phyloP scores from a whole-genome alignment of 2,888 invertebrate genomes.

The Drosophila testacea region DNA sequence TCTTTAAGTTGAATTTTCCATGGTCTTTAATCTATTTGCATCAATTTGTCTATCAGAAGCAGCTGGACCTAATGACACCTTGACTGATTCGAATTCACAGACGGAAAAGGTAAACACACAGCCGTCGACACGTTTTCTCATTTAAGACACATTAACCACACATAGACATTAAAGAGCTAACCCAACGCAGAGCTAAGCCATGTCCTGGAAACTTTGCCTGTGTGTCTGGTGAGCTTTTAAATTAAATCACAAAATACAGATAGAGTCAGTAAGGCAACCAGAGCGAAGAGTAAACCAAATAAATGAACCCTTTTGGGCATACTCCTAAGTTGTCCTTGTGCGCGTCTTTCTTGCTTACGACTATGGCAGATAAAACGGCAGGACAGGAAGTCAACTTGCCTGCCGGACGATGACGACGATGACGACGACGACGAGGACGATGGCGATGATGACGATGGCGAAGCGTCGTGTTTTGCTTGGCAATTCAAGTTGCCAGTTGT shows the following conservation, averaged over 20 bases:
- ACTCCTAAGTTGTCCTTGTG: conserved; percentile 65
- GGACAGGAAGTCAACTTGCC: conserved; percentile 76
- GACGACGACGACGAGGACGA: conserved; percentile 10
- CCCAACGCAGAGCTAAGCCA: conserved; percentile 28
- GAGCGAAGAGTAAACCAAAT: conserved; percentile 69
- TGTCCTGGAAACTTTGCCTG: conserved; percentile 36
- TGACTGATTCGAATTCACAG: conserved; percentile 45
- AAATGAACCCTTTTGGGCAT: conserved; percentile 77
- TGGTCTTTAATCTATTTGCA: conserved; percentile 32
- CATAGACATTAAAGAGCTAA: conserved; percentile 19
- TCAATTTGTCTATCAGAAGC: conserved; percentile 22
- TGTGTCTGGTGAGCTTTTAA: conserved; percentile 68
- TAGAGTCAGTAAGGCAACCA: conserved; percentile 60
- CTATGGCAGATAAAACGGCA: conserved; percentile 60
- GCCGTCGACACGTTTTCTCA: conserved; percentile 70
- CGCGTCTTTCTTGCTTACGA: conserved; percentile 50
- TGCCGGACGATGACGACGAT: conserved; percentile 35
- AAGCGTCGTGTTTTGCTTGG: conserved; percentile 54
- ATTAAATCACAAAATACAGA: conserved; percentile 79
- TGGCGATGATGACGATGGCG: conserved; percentile 10
- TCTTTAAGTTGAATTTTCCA: too few relatives aligned
- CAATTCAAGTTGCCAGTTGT: conserved; percentile 54
- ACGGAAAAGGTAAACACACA: conserved; percentile 43
- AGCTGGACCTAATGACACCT: conserved; percentile 53
- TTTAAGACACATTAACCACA: conserved; percentile 71